Evolutionary conservation across 2,888 invertebrate species (phyloP).

Genomic region (Cryptus viduatorius): DNA sequence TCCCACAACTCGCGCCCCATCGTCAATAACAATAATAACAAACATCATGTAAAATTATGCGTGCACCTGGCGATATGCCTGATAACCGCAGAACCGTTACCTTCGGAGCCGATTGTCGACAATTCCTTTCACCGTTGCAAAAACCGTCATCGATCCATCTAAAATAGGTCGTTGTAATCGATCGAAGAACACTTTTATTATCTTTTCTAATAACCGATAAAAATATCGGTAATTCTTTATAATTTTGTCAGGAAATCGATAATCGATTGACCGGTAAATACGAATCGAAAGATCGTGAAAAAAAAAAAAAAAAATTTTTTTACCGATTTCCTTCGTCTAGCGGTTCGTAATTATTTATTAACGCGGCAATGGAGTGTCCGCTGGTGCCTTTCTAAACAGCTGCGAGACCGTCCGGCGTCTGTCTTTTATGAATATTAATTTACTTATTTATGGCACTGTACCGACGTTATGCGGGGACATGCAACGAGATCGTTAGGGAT

Average conservation of each 20-base stretch:
- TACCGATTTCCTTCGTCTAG: neutral
- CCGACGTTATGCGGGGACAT: slow-evolving; percentile 15
- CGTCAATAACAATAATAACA: slow-evolving; percentile 12
- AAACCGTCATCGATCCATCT: slow-evolving; percentile 38
- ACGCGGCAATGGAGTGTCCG: slow-evolving; percentile 44
- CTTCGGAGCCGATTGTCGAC: slow-evolving; percentile 38
- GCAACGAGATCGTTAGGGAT: slow-evolving; percentile 53
- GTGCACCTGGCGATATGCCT: slow-evolving; percentile 8
- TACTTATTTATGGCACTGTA: neutral
- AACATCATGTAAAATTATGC: slow-evolving; percentile 25
- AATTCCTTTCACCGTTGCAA: slow-evolving; percentile 53
- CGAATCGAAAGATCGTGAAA: neutral
- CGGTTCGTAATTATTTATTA: slow-evolving; percentile 55
- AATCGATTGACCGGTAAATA: neutral
- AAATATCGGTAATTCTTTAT: neutral
- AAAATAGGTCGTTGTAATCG: slow-evolving; percentile 50
- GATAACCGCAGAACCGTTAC: slow-evolving; percentile 36
- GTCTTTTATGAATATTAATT: slow-evolving; percentile 15
- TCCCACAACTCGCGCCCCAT: neutral
- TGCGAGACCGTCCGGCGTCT: slow-evolving; percentile 21
- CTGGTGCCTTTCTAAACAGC: slow-evolving; percentile 62
- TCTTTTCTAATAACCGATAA: neutral
- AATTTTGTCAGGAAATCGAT: neutral
- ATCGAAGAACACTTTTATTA: neutral
- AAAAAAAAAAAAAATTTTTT: neutral